A percentile compares a stretch with the other conserved stretches of the same genome.
Conservation (phyloP, 2,113 vertebrate species). For the Corythornis madagascariensis region DNA sequence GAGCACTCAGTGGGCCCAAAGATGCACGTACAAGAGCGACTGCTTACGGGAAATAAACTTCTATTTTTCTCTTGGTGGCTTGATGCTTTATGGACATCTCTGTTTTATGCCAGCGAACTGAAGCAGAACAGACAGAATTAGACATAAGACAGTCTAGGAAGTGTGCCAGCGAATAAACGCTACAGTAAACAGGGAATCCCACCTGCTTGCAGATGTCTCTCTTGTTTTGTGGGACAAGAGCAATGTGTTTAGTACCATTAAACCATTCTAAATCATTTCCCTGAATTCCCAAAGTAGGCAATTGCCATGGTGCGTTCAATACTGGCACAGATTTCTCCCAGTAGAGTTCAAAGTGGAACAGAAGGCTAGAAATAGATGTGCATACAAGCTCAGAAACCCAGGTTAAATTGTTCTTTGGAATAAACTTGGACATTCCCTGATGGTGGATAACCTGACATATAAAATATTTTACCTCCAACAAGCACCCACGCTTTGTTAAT, state of each 20-base stretch:
- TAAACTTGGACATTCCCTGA: not conserved
- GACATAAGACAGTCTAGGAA: not conserved
- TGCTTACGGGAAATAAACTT: not conserved
- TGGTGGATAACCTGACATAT: not conserved
- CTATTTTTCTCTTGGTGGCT: not conserved
- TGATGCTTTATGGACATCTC: not conserved
- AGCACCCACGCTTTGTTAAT: not conserved
- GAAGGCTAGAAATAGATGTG: not conserved
- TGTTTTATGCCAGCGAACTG: not conserved
- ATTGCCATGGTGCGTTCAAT: not conserved
- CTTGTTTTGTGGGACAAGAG: not conserved
- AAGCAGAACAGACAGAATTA: not conserved
- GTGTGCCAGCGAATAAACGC: not conserved
- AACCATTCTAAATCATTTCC: not conserved
- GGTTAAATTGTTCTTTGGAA: not conserved
- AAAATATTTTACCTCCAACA: not conserved
- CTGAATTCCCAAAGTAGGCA: not conserved
- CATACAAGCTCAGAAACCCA: not conserved
- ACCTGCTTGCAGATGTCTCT: slow-evolving; percentile 8
- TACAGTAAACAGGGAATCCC: not conserved
- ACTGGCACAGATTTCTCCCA: not conserved
- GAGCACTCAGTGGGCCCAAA: not conserved
- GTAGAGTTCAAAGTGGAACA: not conserved
- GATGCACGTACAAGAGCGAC: accelerated
- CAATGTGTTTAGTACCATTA: not conserved